A percentile compares a stretch with the other conserved stretches of the same genome.
phyloP scores from a whole-genome alignment of 2,113 vertebrate genomes.

The Festucalex cinctus region DNA sequence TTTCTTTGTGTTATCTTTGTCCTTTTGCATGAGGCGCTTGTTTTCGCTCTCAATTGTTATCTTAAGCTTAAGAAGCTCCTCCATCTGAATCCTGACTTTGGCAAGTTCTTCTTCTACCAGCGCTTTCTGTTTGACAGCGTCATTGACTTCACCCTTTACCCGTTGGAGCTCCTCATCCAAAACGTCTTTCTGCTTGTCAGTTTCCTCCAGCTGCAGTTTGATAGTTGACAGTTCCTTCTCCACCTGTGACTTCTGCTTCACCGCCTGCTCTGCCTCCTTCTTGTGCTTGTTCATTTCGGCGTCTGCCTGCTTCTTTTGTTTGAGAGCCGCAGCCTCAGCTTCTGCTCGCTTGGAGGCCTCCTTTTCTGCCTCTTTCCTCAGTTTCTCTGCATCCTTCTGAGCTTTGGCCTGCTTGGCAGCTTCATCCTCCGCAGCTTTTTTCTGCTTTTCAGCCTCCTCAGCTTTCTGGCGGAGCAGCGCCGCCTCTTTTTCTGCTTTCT shows the following conservation, averaged over 20 bases:
- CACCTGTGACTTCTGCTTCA: slow-evolving; percentile 88
- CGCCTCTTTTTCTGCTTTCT: slow-evolving; percentile 83
- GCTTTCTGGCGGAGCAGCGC: slow-evolving; percentile 79
- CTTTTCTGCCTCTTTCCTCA: slow-evolving; percentile 84
- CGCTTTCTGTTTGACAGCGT: slow-evolving; percentile 83
- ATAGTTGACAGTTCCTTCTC: slow-evolving; percentile 86
- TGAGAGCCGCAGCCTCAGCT: slow-evolving; percentile 82
- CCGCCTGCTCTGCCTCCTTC: slow-evolving; percentile 82
- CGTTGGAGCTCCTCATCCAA: slow-evolving; percentile 90
- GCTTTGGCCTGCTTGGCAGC: slow-evolving; percentile 79
- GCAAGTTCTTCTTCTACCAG: slow-evolving; percentile 89
- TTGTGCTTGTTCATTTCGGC: slow-evolving; percentile 92
- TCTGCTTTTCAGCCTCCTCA: slow-evolving; percentile 85
- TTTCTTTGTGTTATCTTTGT: slow-evolving; percentile 86
- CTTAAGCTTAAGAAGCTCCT: slow-evolving; percentile 87
- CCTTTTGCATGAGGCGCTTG: slow-evolving; percentile 79
- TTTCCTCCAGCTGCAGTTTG: slow-evolving; percentile 86
- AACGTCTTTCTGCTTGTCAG: slow-evolving; percentile 85
- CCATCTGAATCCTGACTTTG: slow-evolving; percentile 88
- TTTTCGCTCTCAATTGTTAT: slow-evolving; percentile 87
- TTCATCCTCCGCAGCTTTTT: slow-evolving; percentile 83
- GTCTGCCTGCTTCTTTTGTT: slow-evolving; percentile 85
- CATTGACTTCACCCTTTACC: slow-evolving; percentile 85
- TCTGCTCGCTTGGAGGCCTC: slow-evolving; percentile 81
- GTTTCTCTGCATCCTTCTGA: slow-evolving; percentile 81